phyloP scores from a whole-genome alignment of 2,888 invertebrate genomes.

The Tricholauxania praeusta region DNA sequence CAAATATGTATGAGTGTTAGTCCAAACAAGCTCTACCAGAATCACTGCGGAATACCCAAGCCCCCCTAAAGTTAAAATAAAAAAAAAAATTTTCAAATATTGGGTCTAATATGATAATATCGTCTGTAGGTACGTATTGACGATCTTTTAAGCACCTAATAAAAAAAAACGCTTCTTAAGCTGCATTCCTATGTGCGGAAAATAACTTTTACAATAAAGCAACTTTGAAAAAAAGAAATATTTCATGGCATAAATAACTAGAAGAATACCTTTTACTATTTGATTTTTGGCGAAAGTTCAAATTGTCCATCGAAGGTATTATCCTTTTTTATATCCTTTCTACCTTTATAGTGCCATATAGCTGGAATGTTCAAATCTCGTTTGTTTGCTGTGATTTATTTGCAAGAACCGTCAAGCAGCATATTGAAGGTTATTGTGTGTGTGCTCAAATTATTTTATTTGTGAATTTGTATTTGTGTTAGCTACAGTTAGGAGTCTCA shows the following conservation, averaged over 20 bases:
- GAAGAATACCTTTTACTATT: not conserved
- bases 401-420: not conserved
- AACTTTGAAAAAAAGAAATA: not conserved
- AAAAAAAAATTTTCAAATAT: too few species aligned
- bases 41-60: too few species aligned
- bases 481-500: not conserved
- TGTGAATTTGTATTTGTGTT: slow-evolving; percentile 5
- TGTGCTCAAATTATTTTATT: not conserved
- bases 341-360: not conserved
- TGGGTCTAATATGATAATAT: too few species aligned
- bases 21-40: too few species aligned
- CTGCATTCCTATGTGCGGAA: too few species aligned
- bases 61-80: too few species aligned
- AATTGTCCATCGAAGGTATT: slow-evolving; percentile 11
- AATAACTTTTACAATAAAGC: too few species aligned
- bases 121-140: too few species aligned
- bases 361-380: too few species aligned
- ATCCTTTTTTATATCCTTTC: not conserved
- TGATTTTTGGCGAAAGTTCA: slow-evolving; percentile 5
- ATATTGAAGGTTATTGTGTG: not conserved
- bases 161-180: too few species aligned
- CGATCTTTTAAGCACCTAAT: too few species aligned
- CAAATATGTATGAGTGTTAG: too few species aligned
- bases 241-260: slow-evolving; percentile 2
- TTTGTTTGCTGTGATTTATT: slow-evolving; percentile 14